phyloP scores from a whole-genome alignment of 2,888 invertebrate species.

The Deroplatys truncata region DNA sequence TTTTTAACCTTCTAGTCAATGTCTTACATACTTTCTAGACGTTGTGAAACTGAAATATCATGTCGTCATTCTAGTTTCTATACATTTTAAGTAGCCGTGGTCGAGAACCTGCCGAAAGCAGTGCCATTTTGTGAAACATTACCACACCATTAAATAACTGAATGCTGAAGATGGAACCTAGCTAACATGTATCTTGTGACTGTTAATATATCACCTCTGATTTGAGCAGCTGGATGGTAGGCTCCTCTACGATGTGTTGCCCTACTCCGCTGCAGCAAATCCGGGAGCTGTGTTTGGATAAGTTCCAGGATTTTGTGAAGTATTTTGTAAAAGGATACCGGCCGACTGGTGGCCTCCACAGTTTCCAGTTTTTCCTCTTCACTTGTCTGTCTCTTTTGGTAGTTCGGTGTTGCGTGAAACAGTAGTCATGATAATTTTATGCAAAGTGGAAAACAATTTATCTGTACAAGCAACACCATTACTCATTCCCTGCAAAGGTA shows the following conservation, averaged over 20 bases:
- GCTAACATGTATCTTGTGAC: neutral
- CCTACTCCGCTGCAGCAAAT: neutral
- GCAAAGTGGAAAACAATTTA: neutral
- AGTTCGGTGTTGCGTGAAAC: neutral
- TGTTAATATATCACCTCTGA: neutral
- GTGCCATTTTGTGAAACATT: neutral
- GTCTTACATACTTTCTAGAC: too few species aligned
- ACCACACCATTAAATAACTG: neutral
- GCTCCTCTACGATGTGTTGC: too few species aligned
- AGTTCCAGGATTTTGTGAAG: neutral
- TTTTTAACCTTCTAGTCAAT: too few species aligned
- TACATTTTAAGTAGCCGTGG: too few species aligned
- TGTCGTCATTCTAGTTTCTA: too few species aligned
- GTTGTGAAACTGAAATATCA: too few species aligned
- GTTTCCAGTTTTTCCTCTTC: neutral
- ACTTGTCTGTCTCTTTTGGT: neutral
- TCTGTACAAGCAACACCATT: neutral
- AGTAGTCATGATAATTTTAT: neutral
- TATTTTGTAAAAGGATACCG: neutral
- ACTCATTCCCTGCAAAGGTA: neutral
- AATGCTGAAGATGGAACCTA: neutral
- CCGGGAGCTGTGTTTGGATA: conserved; percentile 12
- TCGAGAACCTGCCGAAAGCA: too few species aligned
- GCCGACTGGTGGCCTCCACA: neutral
- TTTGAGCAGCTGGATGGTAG: neutral